Evolutionary conservation across 2,888 invertebrate genomes (phyloP).

Genomic region (Tiphia femorata): DNA sequence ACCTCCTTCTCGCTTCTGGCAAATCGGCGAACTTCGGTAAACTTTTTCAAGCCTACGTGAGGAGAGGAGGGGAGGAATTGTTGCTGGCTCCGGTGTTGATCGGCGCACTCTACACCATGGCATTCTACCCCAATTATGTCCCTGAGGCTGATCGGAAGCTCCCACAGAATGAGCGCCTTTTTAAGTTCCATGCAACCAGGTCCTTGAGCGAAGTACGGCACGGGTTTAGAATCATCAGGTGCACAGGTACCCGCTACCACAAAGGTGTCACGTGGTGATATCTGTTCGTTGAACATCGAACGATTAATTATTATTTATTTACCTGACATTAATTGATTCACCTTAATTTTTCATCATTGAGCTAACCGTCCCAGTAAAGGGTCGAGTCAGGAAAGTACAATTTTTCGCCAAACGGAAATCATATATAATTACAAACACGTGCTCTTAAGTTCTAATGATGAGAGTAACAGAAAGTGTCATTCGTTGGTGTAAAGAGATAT

Average conservation of each 20-base stretch:
- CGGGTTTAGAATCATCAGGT: constrained; percentile 18
- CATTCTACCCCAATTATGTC: constrained; percentile 26
- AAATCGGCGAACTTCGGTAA: too few relatives aligned
- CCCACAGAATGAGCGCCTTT: constrained; percentile 34
- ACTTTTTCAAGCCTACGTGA: neutral
- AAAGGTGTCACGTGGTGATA: neutral
- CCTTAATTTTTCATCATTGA: too few relatives aligned
- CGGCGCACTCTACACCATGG: constrained; percentile 23
- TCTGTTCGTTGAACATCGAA: neutral
- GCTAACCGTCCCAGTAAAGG: too few relatives aligned
- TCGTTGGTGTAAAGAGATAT: too few relatives aligned
- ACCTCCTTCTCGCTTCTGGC: too few relatives aligned
- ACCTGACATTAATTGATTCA: too few relatives aligned
- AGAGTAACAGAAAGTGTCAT: too few relatives aligned
- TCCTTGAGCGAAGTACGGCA: constrained; percentile 51
- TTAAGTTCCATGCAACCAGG: constrained; percentile 36
- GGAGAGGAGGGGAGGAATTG: neutral
- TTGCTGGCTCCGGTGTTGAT: constrained; percentile 17
- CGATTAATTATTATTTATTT: neutral
- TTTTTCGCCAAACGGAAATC: too few relatives aligned
- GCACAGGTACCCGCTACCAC: constrained; percentile 32
- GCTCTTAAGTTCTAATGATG: too few relatives aligned
- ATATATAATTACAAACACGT: too few relatives aligned
- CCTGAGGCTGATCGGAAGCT: constrained; percentile 38
- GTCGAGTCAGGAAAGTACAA: too few relatives aligned